Conservation (phyloP, 2,888 invertebrate genomes). For the Alcis repandata region DNA sequence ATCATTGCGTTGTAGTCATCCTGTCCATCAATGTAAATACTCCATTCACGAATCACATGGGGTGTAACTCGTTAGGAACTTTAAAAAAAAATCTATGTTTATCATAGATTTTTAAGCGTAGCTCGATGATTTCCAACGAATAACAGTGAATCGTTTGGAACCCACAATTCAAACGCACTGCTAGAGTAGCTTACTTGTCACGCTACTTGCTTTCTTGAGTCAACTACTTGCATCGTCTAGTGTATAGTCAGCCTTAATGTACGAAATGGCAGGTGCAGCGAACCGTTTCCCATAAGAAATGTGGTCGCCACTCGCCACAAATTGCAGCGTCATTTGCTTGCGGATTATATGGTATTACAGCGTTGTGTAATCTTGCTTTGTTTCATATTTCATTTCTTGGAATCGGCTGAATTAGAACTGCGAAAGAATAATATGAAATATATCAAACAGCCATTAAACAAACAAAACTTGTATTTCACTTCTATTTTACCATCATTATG, state of each 20-base stretch:
- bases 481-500: too few species aligned
- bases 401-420: slow-evolving; percentile 15
- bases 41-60: too few species aligned
- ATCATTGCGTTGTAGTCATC: too few species aligned
- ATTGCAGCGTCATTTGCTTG: slow-evolving; percentile 60
- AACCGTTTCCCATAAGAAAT: slow-evolving; percentile 66
- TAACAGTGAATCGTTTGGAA: too few species aligned
- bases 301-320: slow-evolving; percentile 49
- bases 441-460: not conserved
- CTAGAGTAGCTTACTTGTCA: not conserved
- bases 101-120: too few species aligned
- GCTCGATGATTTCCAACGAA: too few species aligned
- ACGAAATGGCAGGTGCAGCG: slow-evolving; percentile 49
- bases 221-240: not conserved
- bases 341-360: slow-evolving; percentile 59
- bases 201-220: not conserved
- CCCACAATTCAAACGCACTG: not conserved
- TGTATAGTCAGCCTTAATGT: slow-evolving; percentile 2
- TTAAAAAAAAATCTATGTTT: too few species aligned
- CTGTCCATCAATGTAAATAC: too few species aligned
- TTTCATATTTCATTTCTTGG: slow-evolving; percentile 45
- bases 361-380: slow-evolving; percentile 56
- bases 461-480: too few species aligned
- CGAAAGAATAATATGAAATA: not conserved
- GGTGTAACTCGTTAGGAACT: too few species aligned